Evolutionary conservation across 2,888 invertebrate species (phyloP), one percentile per base, ranked within the genome.

Genomic region (Kryphioiulus occultus): DNA sequence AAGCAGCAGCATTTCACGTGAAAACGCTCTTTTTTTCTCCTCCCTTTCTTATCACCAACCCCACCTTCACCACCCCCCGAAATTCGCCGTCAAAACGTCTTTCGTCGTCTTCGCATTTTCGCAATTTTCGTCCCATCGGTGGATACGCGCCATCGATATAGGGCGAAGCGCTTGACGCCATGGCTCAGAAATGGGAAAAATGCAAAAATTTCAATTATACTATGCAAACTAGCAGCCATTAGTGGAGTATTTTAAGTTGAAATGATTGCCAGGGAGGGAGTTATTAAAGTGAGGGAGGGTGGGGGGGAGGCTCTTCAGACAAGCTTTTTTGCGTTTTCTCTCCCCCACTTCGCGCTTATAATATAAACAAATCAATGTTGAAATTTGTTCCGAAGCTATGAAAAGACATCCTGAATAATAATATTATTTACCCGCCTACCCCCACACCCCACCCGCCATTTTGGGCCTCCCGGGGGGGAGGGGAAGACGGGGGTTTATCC

Each of bases 191-290:
- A 59, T 59, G 59, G 59, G 59, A 59, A 59, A 59, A 59, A 59
- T 59, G 59, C 59, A 59, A 59, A 59, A 59, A 59, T 59, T 59
- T 59, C 59, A 59, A 59, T 59, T 59, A 59, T 59, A 59, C 59
- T 59, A 59, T 59, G 59, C 59, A 59, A 59, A 59, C 59, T 59
- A 59, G 59, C 59, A 59, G 59, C 59, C 59, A 59, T 59, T 59
- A 59, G 59, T 59, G n/a, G 59, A 59, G 59, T 59, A 59, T 59
- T 59, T 59, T 59, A 59, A 59, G 59, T 59, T 59, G 59, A 59
- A 59, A 59, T 59, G 59, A 59, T 59, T 59, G 59, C 59, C 59
- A 59, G 59, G 59, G 59, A 59, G 59, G 59, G 59, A 59, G n/a
- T 59, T 59, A 59, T 59, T 59, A 59, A 59, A 19, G n/a, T 19